Evolutionary conservation across 2,797 vertebrate genomes (phyloP).

Genomic region (Sphaeramia orbicularis): DNA sequence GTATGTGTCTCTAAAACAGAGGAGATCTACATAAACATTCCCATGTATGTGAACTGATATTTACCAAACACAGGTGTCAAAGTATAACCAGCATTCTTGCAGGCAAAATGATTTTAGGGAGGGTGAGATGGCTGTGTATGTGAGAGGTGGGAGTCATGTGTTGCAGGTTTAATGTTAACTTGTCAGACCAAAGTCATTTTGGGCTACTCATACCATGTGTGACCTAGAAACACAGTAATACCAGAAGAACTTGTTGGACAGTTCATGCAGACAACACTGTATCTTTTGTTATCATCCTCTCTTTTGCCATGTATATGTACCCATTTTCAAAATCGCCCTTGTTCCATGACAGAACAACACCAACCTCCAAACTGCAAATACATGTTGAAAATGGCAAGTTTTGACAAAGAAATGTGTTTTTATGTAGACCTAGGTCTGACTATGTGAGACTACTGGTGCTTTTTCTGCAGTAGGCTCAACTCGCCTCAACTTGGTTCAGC

Average conservation of each 20-base stretch:
- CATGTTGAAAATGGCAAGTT: no score
- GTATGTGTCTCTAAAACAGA: background rate
- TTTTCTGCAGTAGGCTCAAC: no score
- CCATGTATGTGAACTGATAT: conserved; percentile 34
- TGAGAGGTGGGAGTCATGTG: conserved; percentile 11
- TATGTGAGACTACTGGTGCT: no score
- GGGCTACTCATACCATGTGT: background rate
- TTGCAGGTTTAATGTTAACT: conserved; percentile 19
- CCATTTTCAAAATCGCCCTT: no score
- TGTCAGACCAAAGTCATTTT: conserved; percentile 28
- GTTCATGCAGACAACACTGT: background rate
- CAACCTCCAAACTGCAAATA: no score
- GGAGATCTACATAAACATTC: conserved; percentile 9
- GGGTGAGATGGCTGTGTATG: no score
- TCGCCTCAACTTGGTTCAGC: no score
- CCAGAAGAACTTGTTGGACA: background rate
- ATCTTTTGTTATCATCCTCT: background rate
- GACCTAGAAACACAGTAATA: conserved; percentile 6
- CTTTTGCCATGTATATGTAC: no score
- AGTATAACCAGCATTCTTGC: conserved; percentile 25
- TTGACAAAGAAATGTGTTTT: no score
- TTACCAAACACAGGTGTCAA: conserved; percentile 57
- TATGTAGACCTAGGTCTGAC: no score
- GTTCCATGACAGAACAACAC: no score
- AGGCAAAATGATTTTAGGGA: conserved; percentile 1